Conservation (phyloP, 2,888 invertebrate species). For the Eudemis profundana region DNA sequence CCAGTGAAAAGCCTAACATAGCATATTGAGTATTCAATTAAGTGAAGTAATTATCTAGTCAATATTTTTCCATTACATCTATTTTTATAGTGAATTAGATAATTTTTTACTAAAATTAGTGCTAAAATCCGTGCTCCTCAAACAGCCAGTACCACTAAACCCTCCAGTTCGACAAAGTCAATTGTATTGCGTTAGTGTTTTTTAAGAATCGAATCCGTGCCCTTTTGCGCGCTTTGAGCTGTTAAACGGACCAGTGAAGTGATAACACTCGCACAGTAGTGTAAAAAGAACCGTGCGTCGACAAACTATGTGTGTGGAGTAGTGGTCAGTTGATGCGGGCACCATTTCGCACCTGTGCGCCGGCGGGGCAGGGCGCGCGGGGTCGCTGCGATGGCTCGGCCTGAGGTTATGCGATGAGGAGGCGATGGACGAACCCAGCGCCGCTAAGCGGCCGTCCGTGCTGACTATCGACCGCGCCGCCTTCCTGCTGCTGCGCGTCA, state of each 20-base stretch:
- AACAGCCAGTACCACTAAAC: conserved; percentile 3
- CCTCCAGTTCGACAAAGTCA: conserved; percentile 19
- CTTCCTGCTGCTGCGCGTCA: conserved; percentile 93
- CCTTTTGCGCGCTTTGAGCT: background rate
- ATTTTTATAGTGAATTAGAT: background rate
- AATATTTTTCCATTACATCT: background rate
- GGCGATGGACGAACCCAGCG: conserved; percentile 79
- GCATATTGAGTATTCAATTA: background rate
- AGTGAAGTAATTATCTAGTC: conserved; percentile 9
- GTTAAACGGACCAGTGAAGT: background rate
- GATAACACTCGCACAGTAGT: too few relatives aligned
- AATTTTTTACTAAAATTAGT: background rate
- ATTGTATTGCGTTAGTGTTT: background rate
- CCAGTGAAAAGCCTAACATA: conserved; percentile 13
- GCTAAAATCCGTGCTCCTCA: conserved; percentile 19
- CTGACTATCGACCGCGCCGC: conserved; percentile 96
- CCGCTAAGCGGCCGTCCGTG: conserved; percentile 86
- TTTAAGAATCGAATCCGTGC: background rate
- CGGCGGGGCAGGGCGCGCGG: conserved; percentile 70
- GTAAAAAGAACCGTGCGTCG: too few relatives aligned
- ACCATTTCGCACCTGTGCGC: conserved; percentile 52
- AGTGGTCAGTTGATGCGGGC: conserved; percentile 38
- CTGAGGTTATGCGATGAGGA: conserved; percentile 83
- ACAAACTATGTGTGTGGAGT: background rate
- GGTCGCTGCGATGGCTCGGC: conserved; percentile 81